A percentile compares a stretch with the other conserved stretches of the same genome.
phyloP scores from a whole-genome alignment of 2,113 vertebrate genomes.

The Calypte anna region DNA sequence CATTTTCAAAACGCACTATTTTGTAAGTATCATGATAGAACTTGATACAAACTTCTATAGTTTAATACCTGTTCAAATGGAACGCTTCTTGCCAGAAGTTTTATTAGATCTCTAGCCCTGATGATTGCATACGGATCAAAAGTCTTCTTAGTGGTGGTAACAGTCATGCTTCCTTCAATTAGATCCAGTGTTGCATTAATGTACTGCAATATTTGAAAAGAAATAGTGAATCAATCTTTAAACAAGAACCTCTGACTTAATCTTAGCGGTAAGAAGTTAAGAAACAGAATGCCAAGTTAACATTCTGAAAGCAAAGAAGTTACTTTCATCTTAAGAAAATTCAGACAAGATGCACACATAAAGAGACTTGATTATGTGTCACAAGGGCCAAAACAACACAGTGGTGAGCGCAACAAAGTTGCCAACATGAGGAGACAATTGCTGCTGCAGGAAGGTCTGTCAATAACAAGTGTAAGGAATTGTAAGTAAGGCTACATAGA shows the following conservation, averaged over 20 bases:
- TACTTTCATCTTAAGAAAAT: background rate
- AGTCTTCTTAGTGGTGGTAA: conserved; percentile 92
- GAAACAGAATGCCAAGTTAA: background rate
- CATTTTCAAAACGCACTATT: background rate
- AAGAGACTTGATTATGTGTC: background rate
- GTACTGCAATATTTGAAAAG: conserved; percentile 75
- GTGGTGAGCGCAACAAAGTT: background rate
- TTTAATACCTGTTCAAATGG: conserved; percentile 90
- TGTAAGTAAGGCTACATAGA: background rate
- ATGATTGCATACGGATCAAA: conserved; percentile 93
- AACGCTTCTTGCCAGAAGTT: conserved; percentile 92
- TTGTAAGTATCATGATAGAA: background rate
- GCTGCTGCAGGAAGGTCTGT: background rate
- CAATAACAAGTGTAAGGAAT: background rate
- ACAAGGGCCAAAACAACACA: background rate
- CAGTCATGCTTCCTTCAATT: conserved; percentile 96
- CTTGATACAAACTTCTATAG: background rate
- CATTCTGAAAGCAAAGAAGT: background rate
- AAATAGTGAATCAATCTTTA: background rate
- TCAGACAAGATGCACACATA: background rate
- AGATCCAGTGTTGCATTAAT: conserved; percentile 88
- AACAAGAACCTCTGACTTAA: background rate
- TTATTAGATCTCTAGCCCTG: conserved; percentile 93
- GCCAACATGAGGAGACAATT: rapidly evolving
- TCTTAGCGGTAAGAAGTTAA: background rate